Evolutionary conservation across 2,113 vertebrate species (phyloP).

Genomic region (Xyliphius kryptos): DNA sequence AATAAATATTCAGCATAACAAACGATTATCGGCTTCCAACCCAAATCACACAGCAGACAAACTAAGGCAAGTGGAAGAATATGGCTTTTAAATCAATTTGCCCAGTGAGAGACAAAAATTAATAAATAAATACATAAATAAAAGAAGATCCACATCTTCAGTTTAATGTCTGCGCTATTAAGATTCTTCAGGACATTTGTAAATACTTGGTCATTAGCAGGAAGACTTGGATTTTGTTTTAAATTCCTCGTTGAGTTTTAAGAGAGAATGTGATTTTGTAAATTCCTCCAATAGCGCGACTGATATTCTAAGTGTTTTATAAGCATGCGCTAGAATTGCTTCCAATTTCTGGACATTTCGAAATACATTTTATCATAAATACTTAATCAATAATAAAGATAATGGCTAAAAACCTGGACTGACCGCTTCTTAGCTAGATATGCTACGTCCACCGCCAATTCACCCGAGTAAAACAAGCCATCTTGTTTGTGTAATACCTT

Average conservation of each 20-base stretch:
- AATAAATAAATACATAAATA: no score
- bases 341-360: not conserved
- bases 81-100: slow-evolving; percentile 11
- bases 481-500: not conserved
- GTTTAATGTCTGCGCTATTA: not conserved
- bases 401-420: not conserved
- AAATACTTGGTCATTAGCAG: not conserved
- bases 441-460: not conserved
- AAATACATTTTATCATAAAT: not conserved
- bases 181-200: not conserved
- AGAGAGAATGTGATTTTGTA: no score
- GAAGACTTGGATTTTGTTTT: not conserved
- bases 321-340: not conserved
- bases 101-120: not conserved
- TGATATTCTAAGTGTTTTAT: not conserved
- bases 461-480: not conserved
- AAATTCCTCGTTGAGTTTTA: no score
- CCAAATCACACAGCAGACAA: not conserved
- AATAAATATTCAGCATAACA: not conserved
- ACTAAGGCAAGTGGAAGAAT: not conserved
- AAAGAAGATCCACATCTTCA: not conserved
- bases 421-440: not conserved
- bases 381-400: not conserved
- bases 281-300: not conserved
- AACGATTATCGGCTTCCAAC: not conserved